Base-by-base conservation (phyloP, 2,888 invertebrate genomes). In the Mesodorylaimus sp. region DNA sequence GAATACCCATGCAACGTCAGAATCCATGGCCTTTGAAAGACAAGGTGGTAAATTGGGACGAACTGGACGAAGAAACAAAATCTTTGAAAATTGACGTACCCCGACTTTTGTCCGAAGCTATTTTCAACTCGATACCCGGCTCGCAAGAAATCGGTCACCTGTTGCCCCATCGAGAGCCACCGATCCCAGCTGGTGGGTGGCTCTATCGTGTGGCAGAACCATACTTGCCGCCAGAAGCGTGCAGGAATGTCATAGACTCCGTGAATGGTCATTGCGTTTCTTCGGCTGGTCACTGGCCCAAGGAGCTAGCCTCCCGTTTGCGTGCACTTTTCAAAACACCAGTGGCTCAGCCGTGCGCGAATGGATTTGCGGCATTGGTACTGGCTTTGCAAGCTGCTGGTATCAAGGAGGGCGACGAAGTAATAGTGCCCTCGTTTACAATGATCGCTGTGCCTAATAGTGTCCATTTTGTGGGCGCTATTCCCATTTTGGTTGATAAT, bases 361-460 rank as follows among this genome's bases (percentile, higher is more conserved):
- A 50, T 32, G 50, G 50, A 13, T 50, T 50, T 32, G 7, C 52
- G 24, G 23, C 50, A 2, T 16, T 50, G 3, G 16, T 50, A 21
- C 36, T 50, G 36, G 48, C 51, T 2, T 23, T 50, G 25, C 51
- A 50, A 26, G 44, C 37, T 21, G 13, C 10, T 16, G 39, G 48
- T 3, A 32, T 50, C 5, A 50, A 50, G 2, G 26, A 27, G 2
- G 50, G 49, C 23, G 52, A 52, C 25, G 50, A 52, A 43, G 50
- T 50, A 2, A 50, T 50, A 16, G 21, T 50, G 32, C 50, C 50
- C 23, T 5, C 50, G 2, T 23, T 50, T 5, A 51, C 50, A n/a
- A 51, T 50, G 51, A 50, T 50, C 3, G 50, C 50, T 27, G 50
- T 50, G 7, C 2, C 50, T 16, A 50, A 50, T 50, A 50, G 50